Evolutionary conservation across 1,140 invertebrate genomes (phyloP), one percentile per base, ranked within the genome.

Genomic region (Ceratosolen solmsi): DNA sequence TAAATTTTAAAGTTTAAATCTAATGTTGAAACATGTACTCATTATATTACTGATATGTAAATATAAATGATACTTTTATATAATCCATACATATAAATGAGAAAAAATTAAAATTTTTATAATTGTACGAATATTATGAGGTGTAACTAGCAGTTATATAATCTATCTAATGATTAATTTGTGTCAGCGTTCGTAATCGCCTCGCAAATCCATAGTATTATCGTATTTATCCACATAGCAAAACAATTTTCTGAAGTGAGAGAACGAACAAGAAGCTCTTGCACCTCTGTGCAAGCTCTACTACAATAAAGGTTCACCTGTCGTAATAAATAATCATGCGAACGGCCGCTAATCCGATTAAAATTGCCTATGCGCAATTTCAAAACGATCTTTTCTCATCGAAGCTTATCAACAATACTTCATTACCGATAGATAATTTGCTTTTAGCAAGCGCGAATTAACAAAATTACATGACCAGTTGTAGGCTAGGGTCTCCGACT

Each of bases 321-420:
- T 30, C 38, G 78, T 38, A 72, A 80, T 60, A 60, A 60, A 33
- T 7, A 58, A 1, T 30, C 51, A 51, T 13, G 46, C 30, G n/a
- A 36, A 46, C 46, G 49, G 15, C 51, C 33, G 25, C 7, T 58
- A 76, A 76, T 81, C 80, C 73, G 80, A 74, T 80, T 75, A 75
- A 68, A 70, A 70, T 56, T 5, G 38, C 73, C 38, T 49, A 17
- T 33, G 13, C 2, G 38, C 72, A 4, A 63, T 63, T 80, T 74
- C 79, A 70, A 76, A 81, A 75, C 27, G 73, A 81, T 81, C 60
- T 76, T 76, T 70, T 70, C 73, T 58, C 60, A 54, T 70, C 60
- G 38, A 27, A 41, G 25, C 11, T 36, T 20, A 79, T 73, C 65
- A 51, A 30, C 41, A 49, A 49, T 20, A 3, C n/a, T 38, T 20